Base-by-base conservation (phyloP, 2,797 vertebrate species). In the Dermochelys coriacea region DNA sequence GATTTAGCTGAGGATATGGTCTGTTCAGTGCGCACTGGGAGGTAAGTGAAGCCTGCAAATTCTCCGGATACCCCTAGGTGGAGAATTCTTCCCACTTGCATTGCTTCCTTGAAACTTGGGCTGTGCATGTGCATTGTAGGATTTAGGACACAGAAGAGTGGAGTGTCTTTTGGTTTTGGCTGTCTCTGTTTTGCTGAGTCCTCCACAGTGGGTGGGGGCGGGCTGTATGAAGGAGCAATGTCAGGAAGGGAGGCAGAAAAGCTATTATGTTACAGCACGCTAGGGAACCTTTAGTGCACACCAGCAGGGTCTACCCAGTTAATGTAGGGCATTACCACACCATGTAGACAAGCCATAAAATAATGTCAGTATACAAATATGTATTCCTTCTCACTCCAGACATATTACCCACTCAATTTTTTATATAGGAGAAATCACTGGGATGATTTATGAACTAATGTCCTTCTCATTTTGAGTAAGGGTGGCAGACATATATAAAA, bases 41-140 rank as follows among this genome's bases (percentile, higher is more conserved):
- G 83, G 89, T 50, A 79, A 23, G 86, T 81, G 84, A 90, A 93
- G 4, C 55, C 27, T 89, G 77, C 61, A 71, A n/a, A 95, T 90
- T 94, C 87, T 91, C 90, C 87, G 85, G 88, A 71, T 93, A 94
- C 51, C 82, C 90, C 11, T 80, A 95, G 81, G 80, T 80, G 90
- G 74, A 93, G 49, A 92, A 85, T n/a, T 91, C 41, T 87, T 94
- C 93, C 85, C 68, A 83, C 4, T 85, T 91, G 64, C 7, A 57
- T n/a, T 64, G 77, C 85, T 87, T 77, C 80, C 90, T 87, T 52
- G 45, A 90, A 68, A 74, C 88, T 86, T 94, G 90, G 83, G 83
- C 91, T 79, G 84, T 3, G 4, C 0, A 50, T 47, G 7, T 52
- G 50, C 91, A 57, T 34, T 90, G 81, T 18, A 88, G 64, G 82